Evolutionary conservation across 23 tunicate genomes (phyloP).

Genomic region (Ciona savignyi): DNA sequence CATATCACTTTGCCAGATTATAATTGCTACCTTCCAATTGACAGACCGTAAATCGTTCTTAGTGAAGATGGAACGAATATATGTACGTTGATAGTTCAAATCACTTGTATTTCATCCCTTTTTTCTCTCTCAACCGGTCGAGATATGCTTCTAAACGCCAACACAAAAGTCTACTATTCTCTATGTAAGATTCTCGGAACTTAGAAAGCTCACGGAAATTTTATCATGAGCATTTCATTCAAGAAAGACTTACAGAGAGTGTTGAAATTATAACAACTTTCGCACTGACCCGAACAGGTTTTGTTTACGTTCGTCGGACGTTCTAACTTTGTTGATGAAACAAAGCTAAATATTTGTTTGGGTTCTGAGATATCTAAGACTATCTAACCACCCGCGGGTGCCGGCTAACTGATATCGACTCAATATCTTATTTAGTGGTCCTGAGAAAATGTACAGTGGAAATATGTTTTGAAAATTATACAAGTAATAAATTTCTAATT

Average conservation of each 20-base stretch:
- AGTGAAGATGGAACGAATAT: not conserved
- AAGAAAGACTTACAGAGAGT: not conserved
- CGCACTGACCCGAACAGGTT: not conserved
- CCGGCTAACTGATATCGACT: not conserved
- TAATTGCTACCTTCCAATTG: not conserved
- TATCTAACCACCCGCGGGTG: not conserved
- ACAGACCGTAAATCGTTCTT: not conserved
- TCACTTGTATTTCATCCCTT: not conserved
- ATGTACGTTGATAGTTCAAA: not conserved
- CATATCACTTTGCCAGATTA: too few species aligned
- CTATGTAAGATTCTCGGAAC: too few species aligned
- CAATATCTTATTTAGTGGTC: not conserved
- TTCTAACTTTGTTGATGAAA: not conserved
- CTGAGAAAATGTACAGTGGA: too few species aligned
- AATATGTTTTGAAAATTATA: too few species aligned
- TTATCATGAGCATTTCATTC: too few species aligned
- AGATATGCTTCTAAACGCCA: not conserved
- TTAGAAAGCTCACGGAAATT: too few species aligned
- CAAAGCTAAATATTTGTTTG: not conserved
- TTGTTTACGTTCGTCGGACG: not conserved
- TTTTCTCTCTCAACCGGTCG: not conserved
- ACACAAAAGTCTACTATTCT: too few species aligned
- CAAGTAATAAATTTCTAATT: too few species aligned
- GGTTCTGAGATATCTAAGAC: not conserved
- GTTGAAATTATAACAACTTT: not conserved